Percentiles rank a stretch among this genome's conserved stretches.
Evolutionary conservation across 2,888 invertebrate genomes (phyloP).

Genomic region (Pollenia labialis): DNA sequence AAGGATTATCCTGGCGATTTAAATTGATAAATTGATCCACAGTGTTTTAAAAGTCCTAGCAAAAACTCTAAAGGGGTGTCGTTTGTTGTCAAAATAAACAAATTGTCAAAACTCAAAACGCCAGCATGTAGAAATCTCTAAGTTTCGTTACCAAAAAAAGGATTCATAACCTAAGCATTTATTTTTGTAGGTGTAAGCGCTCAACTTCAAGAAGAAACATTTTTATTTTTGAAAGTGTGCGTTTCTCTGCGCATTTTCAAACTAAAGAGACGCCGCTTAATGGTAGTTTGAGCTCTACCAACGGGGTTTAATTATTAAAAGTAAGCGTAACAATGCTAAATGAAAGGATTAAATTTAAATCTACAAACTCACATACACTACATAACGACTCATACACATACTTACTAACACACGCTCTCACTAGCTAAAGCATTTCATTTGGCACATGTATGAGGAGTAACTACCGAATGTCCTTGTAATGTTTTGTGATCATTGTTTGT

Average conservation of each 20-base stretch:
- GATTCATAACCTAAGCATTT: neutral
- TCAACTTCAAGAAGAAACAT: neutral
- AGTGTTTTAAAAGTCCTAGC: neutral
- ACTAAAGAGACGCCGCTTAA: neutral
- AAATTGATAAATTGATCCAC: neutral
- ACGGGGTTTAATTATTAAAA: constrained; percentile 48
- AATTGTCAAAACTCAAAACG: constrained; percentile 42
- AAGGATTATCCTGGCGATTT: constrained; percentile 60
- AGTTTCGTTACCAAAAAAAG: neutral
- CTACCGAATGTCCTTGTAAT: constrained; percentile 81
- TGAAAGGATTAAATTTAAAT: constrained; percentile 57
- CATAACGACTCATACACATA: neutral
- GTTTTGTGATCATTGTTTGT: constrained; percentile 81
- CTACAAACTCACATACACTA: neutral
- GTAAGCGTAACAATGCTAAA: constrained; percentile 47
- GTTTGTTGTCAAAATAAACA: constrained; percentile 70
- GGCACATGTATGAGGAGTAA: constrained; percentile 48
- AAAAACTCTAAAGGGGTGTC: constrained; percentile 49
- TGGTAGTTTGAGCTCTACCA: neutral
- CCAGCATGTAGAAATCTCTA: neutral
- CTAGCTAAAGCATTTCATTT: neutral
- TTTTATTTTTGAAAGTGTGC: neutral
- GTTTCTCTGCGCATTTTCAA: constrained; percentile 13
- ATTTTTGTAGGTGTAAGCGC: constrained; percentile 9
- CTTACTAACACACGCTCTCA: neutral